Evolutionary conservation across 2,113 vertebrate genomes (phyloP).

Genomic region (Ammodramus savannarum): DNA sequence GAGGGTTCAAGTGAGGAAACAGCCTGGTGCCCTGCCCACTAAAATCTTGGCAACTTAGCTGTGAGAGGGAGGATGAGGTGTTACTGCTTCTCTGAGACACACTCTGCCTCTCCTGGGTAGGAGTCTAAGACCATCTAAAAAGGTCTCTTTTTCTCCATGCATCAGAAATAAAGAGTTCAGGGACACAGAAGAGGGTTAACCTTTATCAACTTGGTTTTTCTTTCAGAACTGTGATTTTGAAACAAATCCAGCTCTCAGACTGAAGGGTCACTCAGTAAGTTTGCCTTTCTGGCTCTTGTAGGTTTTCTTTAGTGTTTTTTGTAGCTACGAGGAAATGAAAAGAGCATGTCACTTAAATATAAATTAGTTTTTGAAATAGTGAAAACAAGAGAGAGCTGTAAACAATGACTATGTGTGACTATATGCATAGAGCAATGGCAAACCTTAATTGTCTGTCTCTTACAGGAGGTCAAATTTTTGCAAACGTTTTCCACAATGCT

Average conservation of each 20-base stretch:
- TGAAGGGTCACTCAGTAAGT: neutral
- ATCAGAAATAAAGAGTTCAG: neutral
- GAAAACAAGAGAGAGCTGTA: neutral
- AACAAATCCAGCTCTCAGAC: neutral
- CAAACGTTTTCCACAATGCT: constrained; percentile 28
- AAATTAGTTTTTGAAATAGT: constrained; percentile 52
- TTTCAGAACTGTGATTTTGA: neutral
- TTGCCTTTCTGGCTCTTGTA: neutral
- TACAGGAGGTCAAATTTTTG: constrained; percentile 39
- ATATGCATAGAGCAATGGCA: constrained; percentile 50
- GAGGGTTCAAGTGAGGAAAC: neutral
- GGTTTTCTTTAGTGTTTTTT: constrained; percentile 42
- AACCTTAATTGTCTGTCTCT: constrained; percentile 20
- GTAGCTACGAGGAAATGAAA: neutral
- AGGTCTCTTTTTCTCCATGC: neutral
- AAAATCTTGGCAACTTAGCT: neutral
- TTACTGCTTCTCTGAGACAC: neutral
- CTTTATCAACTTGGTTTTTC: neutral
- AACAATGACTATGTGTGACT: constrained; percentile 55
- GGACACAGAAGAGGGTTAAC: neutral
- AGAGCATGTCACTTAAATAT: constrained; percentile 56
- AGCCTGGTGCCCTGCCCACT: rapidly evolving
- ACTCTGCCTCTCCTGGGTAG: neutral
- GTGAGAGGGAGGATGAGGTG: neutral
- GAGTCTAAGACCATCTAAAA: neutral